Conservation (phyloP, 2,797 vertebrate species). For the Mergus octosetaceus region DNA sequence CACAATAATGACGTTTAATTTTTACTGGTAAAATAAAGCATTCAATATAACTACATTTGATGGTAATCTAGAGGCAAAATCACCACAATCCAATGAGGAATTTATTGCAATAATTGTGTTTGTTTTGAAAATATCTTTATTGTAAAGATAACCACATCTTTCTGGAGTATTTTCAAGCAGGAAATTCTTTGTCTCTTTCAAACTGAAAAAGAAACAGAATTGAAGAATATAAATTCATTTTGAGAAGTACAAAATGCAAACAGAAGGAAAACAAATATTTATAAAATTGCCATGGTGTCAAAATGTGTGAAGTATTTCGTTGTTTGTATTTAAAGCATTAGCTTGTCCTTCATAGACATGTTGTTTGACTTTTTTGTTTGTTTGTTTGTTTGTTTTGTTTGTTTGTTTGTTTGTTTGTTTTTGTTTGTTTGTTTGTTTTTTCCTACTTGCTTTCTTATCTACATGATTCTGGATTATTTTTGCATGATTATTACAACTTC, state of each 20-base stretch:
- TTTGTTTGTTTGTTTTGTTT: background rate
- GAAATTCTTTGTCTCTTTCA: background rate
- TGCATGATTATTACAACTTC: background rate
- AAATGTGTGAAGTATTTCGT: background rate
- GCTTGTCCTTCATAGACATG: background rate
- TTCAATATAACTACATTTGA: background rate
- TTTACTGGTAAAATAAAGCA: background rate
- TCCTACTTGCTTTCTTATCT: background rate
- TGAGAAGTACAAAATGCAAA: background rate
- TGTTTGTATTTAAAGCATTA: background rate
- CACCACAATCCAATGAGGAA: background rate
- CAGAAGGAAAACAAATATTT: background rate
- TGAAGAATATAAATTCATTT: background rate
- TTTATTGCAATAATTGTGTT: background rate
- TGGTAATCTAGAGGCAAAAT: background rate
- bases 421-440: background rate
- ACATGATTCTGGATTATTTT: background rate
- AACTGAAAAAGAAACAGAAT: background rate
- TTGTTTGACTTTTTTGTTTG: background rate
- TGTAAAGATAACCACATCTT: background rate
- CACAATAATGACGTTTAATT: constrained; percentile 5
- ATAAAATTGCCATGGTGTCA: background rate
- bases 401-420: background rate
- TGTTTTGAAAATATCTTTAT: background rate
- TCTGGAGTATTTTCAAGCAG: background rate